Evolutionary conservation across 2,797 vertebrate species (phyloP), one percentile per base, ranked within the genome.

Genomic region (Euthynnus affinis): DNA sequence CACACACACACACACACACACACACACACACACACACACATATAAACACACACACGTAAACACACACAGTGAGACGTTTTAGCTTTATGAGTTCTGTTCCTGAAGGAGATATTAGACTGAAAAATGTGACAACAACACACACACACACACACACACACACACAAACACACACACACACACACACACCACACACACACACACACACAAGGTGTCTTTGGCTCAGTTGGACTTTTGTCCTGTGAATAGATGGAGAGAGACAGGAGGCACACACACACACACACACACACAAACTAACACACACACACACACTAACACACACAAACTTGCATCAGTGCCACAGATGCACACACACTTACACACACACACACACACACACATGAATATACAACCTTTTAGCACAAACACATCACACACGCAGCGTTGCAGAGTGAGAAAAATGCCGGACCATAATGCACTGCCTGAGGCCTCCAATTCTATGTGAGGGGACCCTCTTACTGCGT

Each of bases 321-420:
- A 2, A 29, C 27, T 27, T 27, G 27, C 37, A 67, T 37, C 48
- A 29, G 4, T 29, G 3, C 29, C 29, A 29, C 29, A 29, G 29
- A 29, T 29, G 29, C 29, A 48, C 59, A 63, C 42, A 46, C 42
- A 44, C 42, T 15, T 13, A 46, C 55, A 52, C 32, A 49, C 32
- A 71, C 60, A 57, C 56, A 74, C 56, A 76, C 63, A 52, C 61
- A 83, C 73, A 75, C 70, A 73, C 18, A 12, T 59, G 40, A 51
- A 83, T 48, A 77, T 29, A 82, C 70, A 80, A 60, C 78, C 85
- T 87, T 82, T 82, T 87, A 87, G 76, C 71, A 81, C 74, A 59
- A 74, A 86, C 78, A 79, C 74, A 81, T 74, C 34, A 42, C 76
- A 75, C 18, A 17, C 69, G 67, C 14, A 27, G 58, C 29, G 9